These are phyloP conservation scores for Caerostris extrusa DNA, from an alignment of 1,140 invertebrate genomes.

Conservation along the genomic window DNA sequence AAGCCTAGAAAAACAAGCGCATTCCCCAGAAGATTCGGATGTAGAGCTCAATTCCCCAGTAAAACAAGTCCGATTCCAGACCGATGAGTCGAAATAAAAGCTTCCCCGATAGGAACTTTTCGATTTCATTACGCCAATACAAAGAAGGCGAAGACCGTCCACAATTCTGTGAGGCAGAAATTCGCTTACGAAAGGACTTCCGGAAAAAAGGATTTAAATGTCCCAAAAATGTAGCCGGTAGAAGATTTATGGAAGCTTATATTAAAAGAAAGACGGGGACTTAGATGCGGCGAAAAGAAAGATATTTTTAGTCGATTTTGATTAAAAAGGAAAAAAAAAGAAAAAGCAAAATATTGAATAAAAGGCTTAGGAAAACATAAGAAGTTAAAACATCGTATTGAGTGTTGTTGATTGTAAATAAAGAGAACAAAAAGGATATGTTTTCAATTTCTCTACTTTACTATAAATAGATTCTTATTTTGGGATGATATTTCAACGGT, in stretches of 20 bases:
- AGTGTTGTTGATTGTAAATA: no score
- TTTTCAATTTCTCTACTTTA: no score
- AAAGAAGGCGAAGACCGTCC: not conserved
- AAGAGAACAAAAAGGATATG: no score
- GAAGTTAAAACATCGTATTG: no score
- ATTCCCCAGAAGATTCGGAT: not conserved
- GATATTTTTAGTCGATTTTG: not conserved
- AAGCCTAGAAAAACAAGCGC: not conserved
- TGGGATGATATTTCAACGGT: no score
- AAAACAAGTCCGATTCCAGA: conserved; percentile 1
- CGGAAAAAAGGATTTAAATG: conserved; percentile 13
- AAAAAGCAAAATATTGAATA: no score
- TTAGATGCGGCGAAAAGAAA: not conserved
- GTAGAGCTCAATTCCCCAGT: not conserved
- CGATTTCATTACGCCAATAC: not conserved
- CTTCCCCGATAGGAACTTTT: not conserved
- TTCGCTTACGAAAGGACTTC: not conserved
- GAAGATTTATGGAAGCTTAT: not conserved
- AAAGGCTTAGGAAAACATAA: no score
- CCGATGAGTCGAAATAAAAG: conserved; percentile 5
- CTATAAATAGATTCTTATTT: no score
- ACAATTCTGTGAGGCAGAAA: not conserved
- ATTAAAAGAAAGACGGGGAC: not conserved
- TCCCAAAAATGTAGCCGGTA: not conserved
- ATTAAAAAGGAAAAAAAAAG: no score